These are phyloP conservation scores for Pipistrellus pygmaeus DNA, from an alignment of 2,797 vertebrate species.

Conservation along the genomic window DNA sequence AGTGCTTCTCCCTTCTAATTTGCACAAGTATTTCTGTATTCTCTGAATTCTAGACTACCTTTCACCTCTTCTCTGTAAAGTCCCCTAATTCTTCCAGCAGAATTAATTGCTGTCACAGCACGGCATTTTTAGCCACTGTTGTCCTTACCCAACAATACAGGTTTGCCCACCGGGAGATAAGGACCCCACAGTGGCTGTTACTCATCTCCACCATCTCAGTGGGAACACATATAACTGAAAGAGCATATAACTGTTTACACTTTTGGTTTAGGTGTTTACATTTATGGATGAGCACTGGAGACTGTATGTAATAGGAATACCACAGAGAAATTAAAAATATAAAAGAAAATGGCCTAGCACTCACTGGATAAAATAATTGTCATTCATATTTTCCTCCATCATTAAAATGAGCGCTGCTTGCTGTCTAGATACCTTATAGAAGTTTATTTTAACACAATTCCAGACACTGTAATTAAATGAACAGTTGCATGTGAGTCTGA, in stretches of 20 bases:
- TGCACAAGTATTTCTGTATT: background rate
- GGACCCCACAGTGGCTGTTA: background rate
- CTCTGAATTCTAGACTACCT: background rate
- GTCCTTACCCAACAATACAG: background rate
- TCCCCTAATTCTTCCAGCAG: background rate
- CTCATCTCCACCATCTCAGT: background rate
- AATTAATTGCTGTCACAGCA: background rate
- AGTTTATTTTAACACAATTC: background rate
- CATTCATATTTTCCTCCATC: background rate
- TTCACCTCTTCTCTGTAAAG: background rate
- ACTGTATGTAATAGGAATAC: background rate
- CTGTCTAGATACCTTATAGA: background rate
- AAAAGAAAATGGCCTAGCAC: background rate
- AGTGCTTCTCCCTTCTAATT: background rate
- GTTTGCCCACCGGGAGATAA: background rate
- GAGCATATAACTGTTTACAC: background rate
- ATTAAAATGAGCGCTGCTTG: background rate
- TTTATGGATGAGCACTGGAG: background rate
- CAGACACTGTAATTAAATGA: background rate
- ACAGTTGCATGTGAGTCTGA: background rate
- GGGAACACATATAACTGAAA: background rate
- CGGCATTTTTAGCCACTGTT: background rate
- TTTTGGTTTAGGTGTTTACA: background rate
- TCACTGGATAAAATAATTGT: background rate
- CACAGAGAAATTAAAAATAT: background rate